phyloP scores from a whole-genome alignment of 1,140 invertebrate species.

The Paracyclopina nana region DNA sequence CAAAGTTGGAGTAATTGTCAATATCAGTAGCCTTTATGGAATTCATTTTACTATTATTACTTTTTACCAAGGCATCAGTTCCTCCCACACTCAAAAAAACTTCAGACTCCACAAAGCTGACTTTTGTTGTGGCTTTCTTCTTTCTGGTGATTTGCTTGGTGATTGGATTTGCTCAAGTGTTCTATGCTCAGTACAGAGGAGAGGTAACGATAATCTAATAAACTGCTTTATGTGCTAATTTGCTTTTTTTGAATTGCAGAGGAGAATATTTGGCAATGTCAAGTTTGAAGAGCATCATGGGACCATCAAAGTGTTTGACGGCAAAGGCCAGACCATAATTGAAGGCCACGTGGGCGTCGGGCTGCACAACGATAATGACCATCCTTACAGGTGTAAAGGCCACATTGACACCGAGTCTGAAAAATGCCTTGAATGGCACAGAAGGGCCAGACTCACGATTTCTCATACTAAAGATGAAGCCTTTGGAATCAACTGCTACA shows the following conservation, averaged over 20 bases:
- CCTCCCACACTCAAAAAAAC: too few species aligned
- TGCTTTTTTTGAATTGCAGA: background rate
- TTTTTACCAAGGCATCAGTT: too few species aligned
- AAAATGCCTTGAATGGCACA: conserved; percentile 7
- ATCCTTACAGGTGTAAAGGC: conserved; percentile 3
- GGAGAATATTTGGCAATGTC: conserved; percentile 6
- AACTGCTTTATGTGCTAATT: too few species aligned
- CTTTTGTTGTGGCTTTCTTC: background rate
- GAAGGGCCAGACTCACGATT: background rate
- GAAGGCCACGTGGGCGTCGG: background rate
- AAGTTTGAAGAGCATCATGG: conserved; percentile 8
- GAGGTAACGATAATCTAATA: too few species aligned
- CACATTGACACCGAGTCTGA: background rate
- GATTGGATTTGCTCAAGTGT: background rate
- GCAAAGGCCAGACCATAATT: background rate
- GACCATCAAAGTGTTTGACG: background rate
- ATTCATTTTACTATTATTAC: background rate
- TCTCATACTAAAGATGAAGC: background rate
- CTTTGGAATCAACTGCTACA: conserved; percentile 7
- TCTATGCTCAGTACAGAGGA: background rate
- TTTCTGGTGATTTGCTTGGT: background rate
- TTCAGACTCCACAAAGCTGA: background rate
- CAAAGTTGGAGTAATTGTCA: background rate
- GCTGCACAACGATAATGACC: background rate
- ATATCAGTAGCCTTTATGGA: background rate